Evolutionary conservation across 2,888 invertebrate genomes (phyloP), one percentile per base, ranked within the genome.

Genomic region (Ganaspis brasiliensis): DNA sequence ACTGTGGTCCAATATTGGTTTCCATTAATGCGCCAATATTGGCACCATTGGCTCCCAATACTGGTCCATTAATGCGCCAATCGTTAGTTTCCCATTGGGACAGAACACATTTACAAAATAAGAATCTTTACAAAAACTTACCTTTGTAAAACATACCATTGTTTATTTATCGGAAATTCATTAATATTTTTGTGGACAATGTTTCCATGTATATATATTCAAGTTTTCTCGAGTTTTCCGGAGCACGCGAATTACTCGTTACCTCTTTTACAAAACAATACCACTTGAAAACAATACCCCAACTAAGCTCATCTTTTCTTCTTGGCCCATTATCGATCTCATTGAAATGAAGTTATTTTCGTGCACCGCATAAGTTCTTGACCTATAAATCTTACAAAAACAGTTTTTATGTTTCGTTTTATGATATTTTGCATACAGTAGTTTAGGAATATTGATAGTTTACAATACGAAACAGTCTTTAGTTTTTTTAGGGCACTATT

Each of bases 171-270:
- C 26, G 63, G 24, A 45, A 73, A 70, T 61, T 57, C 56, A 75
- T 45, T 59, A 49, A 52, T 8, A 52, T 16, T 52, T 52, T 52
- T 49, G 49, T 12, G 49, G 16, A 49, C 16, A 49, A 49, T n/a
- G 49, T n/a, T n/a, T n/a, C n/a, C n/a, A n/a, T n/a, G n/a, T n/a
- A 49, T 14, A 49, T 49, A n/a, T 1, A 6, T n/a, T 40, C 16
- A 40, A 72, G 16, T 40, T 72, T 75, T 77, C 76, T 75, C 71
- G 75, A 80, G 76, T 77, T 77, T 78, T 73, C 72, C 71, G 73
- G 45, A 73, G 73, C 88, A 88, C 87, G 87, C 88, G 84, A 88
- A 82, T 79, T 82, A 83, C 86, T 87, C 88, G 84, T 88, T 88
- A 87, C 80, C 77, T 75, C 74, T 79, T 76, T 63, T 45, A 63